Conservation (phyloP, 2,888 invertebrate genomes). For the Cantharis flavilabris region DNA sequence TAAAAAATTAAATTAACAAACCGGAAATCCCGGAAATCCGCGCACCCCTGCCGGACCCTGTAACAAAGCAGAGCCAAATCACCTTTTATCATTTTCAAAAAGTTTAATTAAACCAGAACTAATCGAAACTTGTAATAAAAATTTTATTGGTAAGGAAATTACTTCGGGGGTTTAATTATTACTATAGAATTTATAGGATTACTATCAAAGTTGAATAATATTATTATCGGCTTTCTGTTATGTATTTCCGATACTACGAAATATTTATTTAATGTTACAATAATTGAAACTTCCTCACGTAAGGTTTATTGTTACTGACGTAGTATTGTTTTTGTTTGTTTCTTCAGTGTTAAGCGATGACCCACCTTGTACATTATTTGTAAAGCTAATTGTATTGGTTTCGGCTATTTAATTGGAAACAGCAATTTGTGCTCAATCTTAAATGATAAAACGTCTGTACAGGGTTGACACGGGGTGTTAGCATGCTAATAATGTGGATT, state of each 20-base stretch:
- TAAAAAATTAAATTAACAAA: constrained; percentile 50
- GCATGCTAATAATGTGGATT: constrained; percentile 44
- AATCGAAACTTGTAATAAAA: neutral
- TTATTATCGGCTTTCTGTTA: neutral
- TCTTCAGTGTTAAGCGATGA: neutral
- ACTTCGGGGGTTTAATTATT: neutral
- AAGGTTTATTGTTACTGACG: neutral
- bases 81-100: constrained; percentile 4
- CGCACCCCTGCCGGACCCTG: constrained; percentile 60
- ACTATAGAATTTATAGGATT: neutral
- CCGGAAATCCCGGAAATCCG: constrained; percentile 64
- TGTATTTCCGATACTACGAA: neutral
- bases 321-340: neutral
- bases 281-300: neutral
- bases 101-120: neutral
- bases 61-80: constrained; percentile 51
- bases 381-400: neutral
- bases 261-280: neutral
- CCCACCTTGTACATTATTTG: neutral
- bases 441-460: constrained; percentile 33
- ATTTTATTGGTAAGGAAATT: neutral
- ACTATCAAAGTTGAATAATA: neutral
- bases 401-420: neutral
- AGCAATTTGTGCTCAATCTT: constrained; percentile 21
- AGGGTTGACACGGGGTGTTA: constrained; percentile 42